A percentile compares a stretch with the other conserved stretches of the same genome.
Evolutionary conservation across 2,797 vertebrate species (phyloP).

Genomic region (Notolepis coatsorum): DNA sequence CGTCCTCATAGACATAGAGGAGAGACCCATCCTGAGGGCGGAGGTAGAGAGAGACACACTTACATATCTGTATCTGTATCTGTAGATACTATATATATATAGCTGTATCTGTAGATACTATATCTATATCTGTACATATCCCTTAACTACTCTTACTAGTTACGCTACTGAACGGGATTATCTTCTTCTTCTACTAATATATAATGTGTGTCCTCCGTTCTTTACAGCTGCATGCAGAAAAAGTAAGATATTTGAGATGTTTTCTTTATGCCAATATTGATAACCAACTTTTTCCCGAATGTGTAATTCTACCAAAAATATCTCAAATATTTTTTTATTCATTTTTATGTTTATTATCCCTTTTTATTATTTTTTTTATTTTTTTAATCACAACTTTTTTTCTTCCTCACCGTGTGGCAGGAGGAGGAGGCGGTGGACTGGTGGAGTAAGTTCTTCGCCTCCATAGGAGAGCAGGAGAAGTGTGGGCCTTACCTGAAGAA

Average conservation of each 20-base stretch:
- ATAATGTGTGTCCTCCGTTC: slow-evolving; percentile 25
- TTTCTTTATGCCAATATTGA: not conserved
- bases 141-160: no score
- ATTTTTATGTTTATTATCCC: no score
- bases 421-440: slow-evolving; percentile 95
- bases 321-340: no score
- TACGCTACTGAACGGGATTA: no score
- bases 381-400: no score
- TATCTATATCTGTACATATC: no score
- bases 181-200: slow-evolving; percentile 10
- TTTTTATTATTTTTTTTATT: no score
- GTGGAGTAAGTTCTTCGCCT: slow-evolving; percentile 99
- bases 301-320: no score
- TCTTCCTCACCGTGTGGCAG: slow-evolving; percentile 71
- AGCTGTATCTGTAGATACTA: no score
- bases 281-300: not conserved
- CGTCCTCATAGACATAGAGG: slow-evolving; percentile 89
- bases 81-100: no score
- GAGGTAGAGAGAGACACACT: slow-evolving; percentile 87
- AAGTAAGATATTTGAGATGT: slow-evolving; percentile 72
- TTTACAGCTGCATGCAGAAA: slow-evolving; percentile 65
- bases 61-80: no score
- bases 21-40: slow-evolving; percentile 82
- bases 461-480: slow-evolving; percentile 89
- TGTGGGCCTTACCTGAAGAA: slow-evolving; percentile 95